Conservation (phyloP, 2,888 invertebrate species). For the Ernsta delagoae region DNA sequence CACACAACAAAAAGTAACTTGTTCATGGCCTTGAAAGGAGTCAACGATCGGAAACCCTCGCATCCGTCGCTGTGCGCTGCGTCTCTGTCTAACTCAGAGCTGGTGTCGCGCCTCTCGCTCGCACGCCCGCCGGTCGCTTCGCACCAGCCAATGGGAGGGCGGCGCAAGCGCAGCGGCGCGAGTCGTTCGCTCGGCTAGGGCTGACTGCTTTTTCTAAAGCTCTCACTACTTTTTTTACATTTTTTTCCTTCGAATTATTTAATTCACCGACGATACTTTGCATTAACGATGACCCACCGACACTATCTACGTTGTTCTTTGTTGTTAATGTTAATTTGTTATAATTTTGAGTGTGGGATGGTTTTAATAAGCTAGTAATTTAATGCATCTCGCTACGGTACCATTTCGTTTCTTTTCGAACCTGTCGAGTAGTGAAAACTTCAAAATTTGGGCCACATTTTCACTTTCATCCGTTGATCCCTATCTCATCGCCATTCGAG, state of each 20-base stretch:
- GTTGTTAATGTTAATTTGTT: slow-evolving; percentile 32
- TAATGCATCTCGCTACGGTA: too few relatives aligned
- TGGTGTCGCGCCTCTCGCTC: slow-evolving; percentile 53
- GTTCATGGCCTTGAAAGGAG: slow-evolving; percentile 78
- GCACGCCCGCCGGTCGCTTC: slow-evolving; percentile 55
- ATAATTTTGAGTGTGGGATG: slow-evolving; percentile 21
- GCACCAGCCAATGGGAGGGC: slow-evolving; percentile 65
- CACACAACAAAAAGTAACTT: slow-evolving; percentile 73
- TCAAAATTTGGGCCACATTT: slow-evolving; percentile 13
- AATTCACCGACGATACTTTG: slow-evolving; percentile 64
- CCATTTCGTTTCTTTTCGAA: neutral
- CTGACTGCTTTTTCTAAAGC: slow-evolving; percentile 76
- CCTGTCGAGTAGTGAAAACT: neutral
- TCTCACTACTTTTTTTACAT: slow-evolving; percentile 68
- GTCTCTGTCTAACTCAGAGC: slow-evolving; percentile 55
- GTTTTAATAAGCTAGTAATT: slow-evolving; percentile 13
- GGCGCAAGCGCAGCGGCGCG: slow-evolving; percentile 79
- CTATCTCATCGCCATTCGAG: too few relatives aligned
- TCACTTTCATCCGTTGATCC: slow-evolving; percentile 16
- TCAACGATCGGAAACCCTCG: slow-evolving; percentile 82
- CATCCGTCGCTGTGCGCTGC: slow-evolving; percentile 73
- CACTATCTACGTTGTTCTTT: slow-evolving; percentile 33
- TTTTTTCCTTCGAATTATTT: slow-evolving; percentile 57
- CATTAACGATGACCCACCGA: slow-evolving; percentile 48
- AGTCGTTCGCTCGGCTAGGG: slow-evolving; percentile 79